phyloP scores from a whole-genome alignment of 2,888 invertebrate genomes.

The Mantis religiosa region DNA sequence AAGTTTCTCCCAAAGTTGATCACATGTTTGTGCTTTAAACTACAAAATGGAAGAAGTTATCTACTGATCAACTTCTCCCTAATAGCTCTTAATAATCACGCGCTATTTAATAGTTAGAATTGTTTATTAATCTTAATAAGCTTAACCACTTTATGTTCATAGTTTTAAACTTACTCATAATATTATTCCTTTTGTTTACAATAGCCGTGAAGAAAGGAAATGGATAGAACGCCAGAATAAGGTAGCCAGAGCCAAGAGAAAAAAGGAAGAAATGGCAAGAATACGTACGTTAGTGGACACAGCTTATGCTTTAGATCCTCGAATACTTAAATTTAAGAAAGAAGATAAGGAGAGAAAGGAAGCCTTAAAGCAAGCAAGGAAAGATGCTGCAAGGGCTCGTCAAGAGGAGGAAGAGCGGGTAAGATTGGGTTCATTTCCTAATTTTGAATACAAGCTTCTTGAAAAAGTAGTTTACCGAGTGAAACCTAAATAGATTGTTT shows the following conservation, averaged over 20 bases:
- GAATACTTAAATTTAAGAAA: constrained; percentile 87
- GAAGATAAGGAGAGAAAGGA: constrained; percentile 88
- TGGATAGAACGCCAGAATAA: constrained; percentile 99
- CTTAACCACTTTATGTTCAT: too few species aligned
- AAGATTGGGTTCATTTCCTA: constrained; percentile 20
- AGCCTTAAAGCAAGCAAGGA: constrained; percentile 81
- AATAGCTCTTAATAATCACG: too few species aligned
- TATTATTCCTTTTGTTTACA: constrained; percentile 8
- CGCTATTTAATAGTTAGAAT: too few species aligned
- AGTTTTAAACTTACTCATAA: too few species aligned
- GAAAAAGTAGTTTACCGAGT: too few species aligned
- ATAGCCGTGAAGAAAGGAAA: constrained; percentile 81
- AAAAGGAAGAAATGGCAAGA: constrained; percentile 95
- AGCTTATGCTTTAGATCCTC: constrained; percentile 90
- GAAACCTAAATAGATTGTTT: too few species aligned
- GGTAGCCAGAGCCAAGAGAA: constrained; percentile 82
- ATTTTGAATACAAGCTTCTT: too few species aligned
- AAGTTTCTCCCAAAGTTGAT: too few species aligned
- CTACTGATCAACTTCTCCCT: too few species aligned
- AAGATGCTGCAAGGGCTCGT: constrained; percentile 74
- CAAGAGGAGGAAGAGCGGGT: constrained; percentile 80
- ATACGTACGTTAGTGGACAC: constrained; percentile 88
- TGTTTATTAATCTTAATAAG: too few species aligned
- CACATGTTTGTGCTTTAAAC: too few species aligned
- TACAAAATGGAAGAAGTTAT: too few species aligned